Base-by-base conservation (phyloP, 2,113 vertebrate species). In the Rhineura floridana region DNA sequence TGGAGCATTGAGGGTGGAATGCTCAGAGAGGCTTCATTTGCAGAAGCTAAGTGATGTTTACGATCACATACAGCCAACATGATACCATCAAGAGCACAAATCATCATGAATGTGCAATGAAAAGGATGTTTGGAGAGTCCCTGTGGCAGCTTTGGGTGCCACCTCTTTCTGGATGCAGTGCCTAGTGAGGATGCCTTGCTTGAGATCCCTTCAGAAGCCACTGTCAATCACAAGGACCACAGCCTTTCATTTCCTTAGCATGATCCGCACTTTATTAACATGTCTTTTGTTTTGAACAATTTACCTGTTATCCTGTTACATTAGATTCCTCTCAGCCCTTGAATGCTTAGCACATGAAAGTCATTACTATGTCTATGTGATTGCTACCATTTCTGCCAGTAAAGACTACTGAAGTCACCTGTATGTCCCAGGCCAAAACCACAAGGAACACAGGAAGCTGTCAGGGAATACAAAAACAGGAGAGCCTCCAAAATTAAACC, bases 341-440 rank as follows among this genome's bases (percentile, higher is more conserved):
- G 85, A 92, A 79, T 88, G 52, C 69, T 52, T 0, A 0, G 90
- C 91, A 93, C 91, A 88, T 42, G 83, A 62, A 88, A 93, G 83
- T 91, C 89, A 87, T 85, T 90, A 85, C 87, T 84, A 83, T 63
- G 90, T 50, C 89, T 81, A 1, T 13, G 69, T 92, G 85, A 72
- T 93, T 82, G 67, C 88, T 90, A 83, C 86, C 91, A 89, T 89
- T 70, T 67, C 59, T 83, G 87, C 77, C 28, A 87, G 86, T 85
- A 90, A 88, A 92, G 67, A 78, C 23, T 3, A 21, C 77, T 84
- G 77, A 52, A 84, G 80, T 2, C 23, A 69, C 8, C 92, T n/a
- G 25, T 3, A 0, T 86, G 1, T 81, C 84, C 46, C 2, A 46
- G 17, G 3, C 6, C 70, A 87, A 73, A 81, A 65, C 84, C 63